Percentiles rank a stretch among this genome's conserved stretches.
Evolutionary conservation across 1,140 invertebrate species (phyloP).

Genomic region (Lysiphlebus fabarum): DNA sequence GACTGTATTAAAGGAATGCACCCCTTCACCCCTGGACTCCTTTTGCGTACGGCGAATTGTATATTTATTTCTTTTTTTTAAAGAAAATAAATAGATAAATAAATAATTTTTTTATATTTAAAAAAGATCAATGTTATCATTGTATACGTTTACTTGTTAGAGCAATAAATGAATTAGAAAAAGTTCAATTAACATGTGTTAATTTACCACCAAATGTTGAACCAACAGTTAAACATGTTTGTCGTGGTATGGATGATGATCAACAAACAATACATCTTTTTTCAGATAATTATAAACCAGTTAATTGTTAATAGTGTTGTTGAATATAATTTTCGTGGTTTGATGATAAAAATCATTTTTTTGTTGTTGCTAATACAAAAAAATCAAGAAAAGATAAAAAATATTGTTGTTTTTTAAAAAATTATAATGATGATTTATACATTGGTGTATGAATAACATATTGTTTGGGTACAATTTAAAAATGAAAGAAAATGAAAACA

Average conservation of each 20-base stretch:
- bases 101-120: too few species aligned
- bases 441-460: conserved; percentile 88
- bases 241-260: conserved; percentile 67
- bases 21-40: too few species aligned
- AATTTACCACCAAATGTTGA: too few species aligned
- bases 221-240: too few species aligned
- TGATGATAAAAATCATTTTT: conserved; percentile 91
- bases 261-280: conserved; percentile 84
- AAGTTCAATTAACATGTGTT: too few species aligned
- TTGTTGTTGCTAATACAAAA: conserved; percentile 91
- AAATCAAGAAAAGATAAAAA: conserved; percentile 92
- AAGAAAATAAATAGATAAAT: too few species aligned
- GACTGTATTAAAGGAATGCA: too few species aligned
- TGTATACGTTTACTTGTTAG: too few species aligned
- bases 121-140: too few species aligned
- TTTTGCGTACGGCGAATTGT: too few species aligned
- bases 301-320: conserved; percentile 90
- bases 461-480: conserved; percentile 86
- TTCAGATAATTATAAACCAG: conserved; percentile 84
- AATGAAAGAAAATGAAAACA: conserved; percentile 85
- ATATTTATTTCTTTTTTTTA: too few species aligned
- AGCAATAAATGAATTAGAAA: too few species aligned
- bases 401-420: conserved; percentile 89
- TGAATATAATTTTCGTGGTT: conserved; percentile 95
- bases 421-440: conserved; percentile 89